Evolutionary conservation across 2,113 vertebrate species (phyloP), one percentile per base, ranked within the genome.

Genomic region (Rhinopomastus cyanomelas): DNA sequence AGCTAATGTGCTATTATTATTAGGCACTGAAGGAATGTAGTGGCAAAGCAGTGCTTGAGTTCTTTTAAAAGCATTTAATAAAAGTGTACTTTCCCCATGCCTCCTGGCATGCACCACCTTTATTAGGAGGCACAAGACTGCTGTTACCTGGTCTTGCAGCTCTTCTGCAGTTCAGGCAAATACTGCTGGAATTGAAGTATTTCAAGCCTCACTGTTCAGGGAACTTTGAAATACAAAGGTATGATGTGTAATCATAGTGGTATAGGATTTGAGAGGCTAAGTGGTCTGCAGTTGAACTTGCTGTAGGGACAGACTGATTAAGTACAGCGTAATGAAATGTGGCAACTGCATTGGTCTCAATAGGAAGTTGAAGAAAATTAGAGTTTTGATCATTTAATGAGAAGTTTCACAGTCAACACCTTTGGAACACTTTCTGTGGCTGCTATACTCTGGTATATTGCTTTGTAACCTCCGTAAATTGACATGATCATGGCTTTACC

Each of bases 1-100:
- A 88, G 90, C 88, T 94, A 90, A 95, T 85, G 64, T 66, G 64
- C 62, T 61, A 52, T 88, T 87, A 88, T 92, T 95, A 93, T 92
- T 92, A 88, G 75, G 78, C 64, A 87, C 49, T 22, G 42, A 71
- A 94, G 81, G 94, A 95, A 95, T 85, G 75, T 15, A 88, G 71
- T 85, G 78, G 81, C 1, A 0, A 90, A 91, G 94, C 64, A 64
- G 37, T 16, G 64, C 73, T 92, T 51, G 71, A 87, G 81, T 29
- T 77, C 66, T 86, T 90, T 90, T 91, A 92, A 88, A 81, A 89
- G 69, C 69, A 42, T 86, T 96, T 87, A n/a, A n/a, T 88, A 8
- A 16, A 69, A 76, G 86, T 79, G 51, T 93, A 87, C 88, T 95
- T 94, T 95, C 84, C 81, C 88, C 64, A 88, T 65, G 64, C 57